Percentiles rank a stretch among this genome's conserved stretches.
Conservation (phyloP, 1,140 invertebrate species). For the Teleogryllus occipitalis region DNA sequence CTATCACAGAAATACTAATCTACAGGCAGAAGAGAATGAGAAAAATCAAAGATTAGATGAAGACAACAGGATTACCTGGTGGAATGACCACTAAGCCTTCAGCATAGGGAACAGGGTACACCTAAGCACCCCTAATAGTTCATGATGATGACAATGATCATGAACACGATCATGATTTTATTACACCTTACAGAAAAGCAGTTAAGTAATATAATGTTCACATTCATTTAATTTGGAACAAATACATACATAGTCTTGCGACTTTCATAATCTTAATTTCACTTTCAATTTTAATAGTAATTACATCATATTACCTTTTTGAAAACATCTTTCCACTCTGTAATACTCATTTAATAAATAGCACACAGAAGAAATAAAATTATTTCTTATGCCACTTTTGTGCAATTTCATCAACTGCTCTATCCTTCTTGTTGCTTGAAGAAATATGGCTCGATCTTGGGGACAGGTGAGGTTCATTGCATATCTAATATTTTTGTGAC, state of each 20-base stretch:
- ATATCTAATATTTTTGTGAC: background rate
- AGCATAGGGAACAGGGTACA: no score
- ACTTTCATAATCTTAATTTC: no score
- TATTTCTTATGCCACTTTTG: slow-evolving; percentile 87
- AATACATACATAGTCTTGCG: no score
- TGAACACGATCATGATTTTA: no score
- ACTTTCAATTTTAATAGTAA: background rate
- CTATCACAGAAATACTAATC: no score
- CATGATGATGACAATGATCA: no score
- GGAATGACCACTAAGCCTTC: no score
- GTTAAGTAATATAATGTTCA: background rate
- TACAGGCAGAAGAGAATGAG: no score
- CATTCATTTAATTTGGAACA: no score
- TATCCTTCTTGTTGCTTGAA: slow-evolving; percentile 90
- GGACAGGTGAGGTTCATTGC: background rate
- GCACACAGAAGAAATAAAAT: slow-evolving; percentile 95
- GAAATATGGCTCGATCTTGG: slow-evolving; percentile 69
- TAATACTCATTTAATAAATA: slow-evolving; percentile 90
- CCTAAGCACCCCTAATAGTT: no score
- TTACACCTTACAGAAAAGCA: background rate
- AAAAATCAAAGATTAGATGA: no score
- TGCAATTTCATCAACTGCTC: slow-evolving; percentile 92
- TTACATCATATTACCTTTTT: slow-evolving; percentile 55
- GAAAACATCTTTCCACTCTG: slow-evolving; percentile 92
- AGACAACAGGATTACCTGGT: no score